Conservation (phyloP, 2,797 vertebrate genomes). For the Pteropus rufus region DNA sequence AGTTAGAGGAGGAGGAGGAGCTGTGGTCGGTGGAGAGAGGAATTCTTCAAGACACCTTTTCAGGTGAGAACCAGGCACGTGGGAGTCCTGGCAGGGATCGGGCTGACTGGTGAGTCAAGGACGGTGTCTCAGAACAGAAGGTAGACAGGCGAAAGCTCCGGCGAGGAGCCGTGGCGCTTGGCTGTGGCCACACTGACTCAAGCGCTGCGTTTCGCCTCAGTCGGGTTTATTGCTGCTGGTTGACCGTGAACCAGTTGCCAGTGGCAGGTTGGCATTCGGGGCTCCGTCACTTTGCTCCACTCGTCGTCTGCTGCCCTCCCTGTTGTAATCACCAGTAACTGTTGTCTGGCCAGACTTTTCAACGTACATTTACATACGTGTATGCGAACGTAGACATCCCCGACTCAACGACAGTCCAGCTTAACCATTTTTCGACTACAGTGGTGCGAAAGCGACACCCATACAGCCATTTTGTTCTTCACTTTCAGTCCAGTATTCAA, state of each 20-base stretch:
- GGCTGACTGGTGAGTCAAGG: neutral
- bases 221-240: neutral
- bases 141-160: neutral
- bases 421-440: neutral
- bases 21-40: constrained; percentile 61
- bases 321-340: neutral
- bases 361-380: neutral
- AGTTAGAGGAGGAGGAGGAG: constrained; percentile 72
- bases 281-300: neutral
- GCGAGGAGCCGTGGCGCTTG: neutral
- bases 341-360: neutral
- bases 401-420: too few relatives aligned
- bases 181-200: neutral
- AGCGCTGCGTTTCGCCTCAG: neutral
- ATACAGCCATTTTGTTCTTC: neutral
- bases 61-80: constrained; percentile 65
- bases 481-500: neutral
- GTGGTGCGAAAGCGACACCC: neutral
- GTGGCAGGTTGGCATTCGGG: neutral
- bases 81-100: neutral
- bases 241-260: neutral
- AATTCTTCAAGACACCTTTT: constrained; percentile 43
- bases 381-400: neutral
- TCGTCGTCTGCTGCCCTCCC: neutral
- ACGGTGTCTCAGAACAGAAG: neutral